A percentile compares a stretch with the other conserved stretches of the same genome.
phyloP scores from a whole-genome alignment of 1,140 invertebrate species.

The Anthonomus grandis region DNA sequence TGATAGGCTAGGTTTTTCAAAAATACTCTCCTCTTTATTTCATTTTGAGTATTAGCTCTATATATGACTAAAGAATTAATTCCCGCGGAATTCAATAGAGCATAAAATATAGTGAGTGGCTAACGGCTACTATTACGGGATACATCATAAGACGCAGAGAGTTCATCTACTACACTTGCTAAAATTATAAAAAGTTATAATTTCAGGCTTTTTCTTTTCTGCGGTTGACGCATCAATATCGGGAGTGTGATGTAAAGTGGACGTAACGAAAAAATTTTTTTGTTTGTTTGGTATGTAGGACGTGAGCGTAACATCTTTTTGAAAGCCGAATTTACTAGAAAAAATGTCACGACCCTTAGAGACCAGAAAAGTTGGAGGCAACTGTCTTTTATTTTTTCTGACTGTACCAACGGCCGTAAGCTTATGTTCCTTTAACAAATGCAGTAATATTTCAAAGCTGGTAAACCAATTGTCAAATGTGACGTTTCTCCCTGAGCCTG shows the following conservation, averaged over 20 bases:
- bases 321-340: conserved; percentile 30
- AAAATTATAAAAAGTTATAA: conserved; percentile 15
- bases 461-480: conserved; percentile 48
- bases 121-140: conserved; percentile 7
- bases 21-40: background rate
- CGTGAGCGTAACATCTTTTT: conserved; percentile 31
- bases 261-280: conserved; percentile 39
- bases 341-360: conserved; percentile 18
- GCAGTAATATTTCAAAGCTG: conserved; percentile 33
- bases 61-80: too few species aligned
- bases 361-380: conserved; percentile 34
- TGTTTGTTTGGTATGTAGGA: conserved; percentile 43
- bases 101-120: conserved; percentile 19
- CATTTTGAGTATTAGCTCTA: background rate
- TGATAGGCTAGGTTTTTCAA: conserved; percentile 2
- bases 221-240: conserved; percentile 3
- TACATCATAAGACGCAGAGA: conserved; percentile 7
- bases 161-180: conserved; percentile 15
- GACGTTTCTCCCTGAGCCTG: conserved; percentile 40
- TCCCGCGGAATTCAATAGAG: too few species aligned
- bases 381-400: conserved; percentile 41
- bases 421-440: conserved; percentile 28
- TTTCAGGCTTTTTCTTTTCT: conserved; percentile 6
- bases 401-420: conserved; percentile 42
- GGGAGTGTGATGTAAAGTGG: conserved; percentile 34